phyloP scores from a whole-genome alignment of 2,888 invertebrate genomes.

The Heliconius aoede region DNA sequence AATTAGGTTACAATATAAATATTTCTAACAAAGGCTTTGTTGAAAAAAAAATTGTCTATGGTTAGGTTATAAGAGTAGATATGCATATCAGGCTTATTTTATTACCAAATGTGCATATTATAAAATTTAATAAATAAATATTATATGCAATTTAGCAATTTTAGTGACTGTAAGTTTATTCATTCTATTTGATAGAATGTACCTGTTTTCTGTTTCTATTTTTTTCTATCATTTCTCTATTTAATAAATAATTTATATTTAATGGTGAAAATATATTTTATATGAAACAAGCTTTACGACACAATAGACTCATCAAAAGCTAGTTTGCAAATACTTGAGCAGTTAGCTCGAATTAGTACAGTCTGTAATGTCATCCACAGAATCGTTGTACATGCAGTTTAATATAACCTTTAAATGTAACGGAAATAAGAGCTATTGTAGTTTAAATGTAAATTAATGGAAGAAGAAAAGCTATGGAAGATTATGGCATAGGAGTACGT shows the following conservation, averaged over 20 bases:
- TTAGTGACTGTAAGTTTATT: neutral
- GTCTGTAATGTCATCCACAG: constrained; percentile 35
- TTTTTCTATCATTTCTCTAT: neutral
- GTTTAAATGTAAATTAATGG: neutral
- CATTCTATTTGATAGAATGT: neutral
- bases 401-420: neutral
- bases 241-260: neutral
- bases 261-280: neutral
- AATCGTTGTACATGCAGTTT: neutral
- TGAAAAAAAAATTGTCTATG: too few relatives aligned
- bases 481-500: constrained; percentile 43
- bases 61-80: too few relatives aligned
- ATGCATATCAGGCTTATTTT: too few relatives aligned
- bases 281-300: constrained; percentile 18
- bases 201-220: neutral
- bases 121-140: neutral
- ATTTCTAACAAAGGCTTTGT: too few relatives aligned
- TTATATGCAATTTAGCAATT: neutral
- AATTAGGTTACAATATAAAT: too few relatives aligned
- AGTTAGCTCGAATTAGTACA: constrained; percentile 60
- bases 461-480: constrained; percentile 14
- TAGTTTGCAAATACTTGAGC: constrained; percentile 69
- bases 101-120: too few relatives aligned
- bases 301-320: constrained; percentile 63
- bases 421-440: constrained; percentile 11